These are phyloP conservation scores for Eupithecia tripunctaria DNA, from an alignment of 2,888 invertebrate genomes.

Conservation along the genomic window DNA sequence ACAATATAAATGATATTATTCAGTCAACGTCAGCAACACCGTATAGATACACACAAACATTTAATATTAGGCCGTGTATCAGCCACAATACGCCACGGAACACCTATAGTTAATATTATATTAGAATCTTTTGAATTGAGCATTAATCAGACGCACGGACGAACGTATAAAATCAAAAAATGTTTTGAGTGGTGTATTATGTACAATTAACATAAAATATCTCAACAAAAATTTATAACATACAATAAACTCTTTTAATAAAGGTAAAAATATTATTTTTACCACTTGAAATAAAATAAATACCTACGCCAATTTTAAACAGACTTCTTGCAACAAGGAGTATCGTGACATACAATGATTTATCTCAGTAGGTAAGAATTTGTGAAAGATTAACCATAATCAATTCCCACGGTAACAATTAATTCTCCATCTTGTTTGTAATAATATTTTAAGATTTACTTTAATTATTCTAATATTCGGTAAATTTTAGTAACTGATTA, in stretches of 20 bases:
- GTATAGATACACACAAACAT: constrained; percentile 50
- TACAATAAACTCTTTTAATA: not conserved
- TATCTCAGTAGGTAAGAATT: constrained; percentile 12
- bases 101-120: constrained; percentile 67
- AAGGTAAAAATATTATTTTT: constrained; percentile 52
- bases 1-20: constrained; percentile 56
- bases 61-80: constrained; percentile 70
- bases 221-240: constrained; percentile 64
- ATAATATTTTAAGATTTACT: constrained; percentile 37
- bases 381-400: constrained; percentile 54
- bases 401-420: constrained; percentile 76
- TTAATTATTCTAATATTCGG: constrained; percentile 52
- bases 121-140: constrained; percentile 67
- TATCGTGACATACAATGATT: not conserved
- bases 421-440: constrained; percentile 50
- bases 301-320: constrained; percentile 43
- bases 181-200: constrained; percentile 69
- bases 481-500: constrained; percentile 59
- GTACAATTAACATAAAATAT: constrained; percentile 76
- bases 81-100: constrained; percentile 66
- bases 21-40: constrained; percentile 54
- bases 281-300: constrained; percentile 59
- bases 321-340: constrained; percentile 16
- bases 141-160: constrained; percentile 79
- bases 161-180: constrained; percentile 73